phyloP scores from a whole-genome alignment of 2,113 vertebrate species.

The Atrichornis clamosus region DNA sequence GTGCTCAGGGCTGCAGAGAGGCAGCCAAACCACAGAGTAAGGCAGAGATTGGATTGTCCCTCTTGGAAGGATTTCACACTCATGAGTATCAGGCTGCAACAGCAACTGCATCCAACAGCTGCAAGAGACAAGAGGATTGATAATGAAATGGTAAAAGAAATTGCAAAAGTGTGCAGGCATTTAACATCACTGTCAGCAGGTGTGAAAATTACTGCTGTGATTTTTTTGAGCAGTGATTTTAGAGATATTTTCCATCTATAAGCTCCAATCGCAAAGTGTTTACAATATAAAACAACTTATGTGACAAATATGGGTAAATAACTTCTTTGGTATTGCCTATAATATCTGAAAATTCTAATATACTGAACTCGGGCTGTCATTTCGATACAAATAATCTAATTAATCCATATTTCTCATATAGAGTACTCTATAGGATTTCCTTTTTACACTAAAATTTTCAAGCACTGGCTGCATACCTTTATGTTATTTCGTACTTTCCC shows the following conservation, averaged over 20 bases:
- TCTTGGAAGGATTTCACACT: background rate
- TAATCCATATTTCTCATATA: background rate
- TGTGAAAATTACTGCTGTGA: fast-evolving
- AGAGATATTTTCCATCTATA: background rate
- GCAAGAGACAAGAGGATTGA: background rate
- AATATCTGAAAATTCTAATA: background rate
- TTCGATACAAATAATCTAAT: background rate
- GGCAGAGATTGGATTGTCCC: background rate
- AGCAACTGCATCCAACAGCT: background rate
- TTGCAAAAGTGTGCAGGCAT: background rate
- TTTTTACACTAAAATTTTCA: background rate
- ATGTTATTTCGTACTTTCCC: background rate
- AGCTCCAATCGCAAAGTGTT: background rate
- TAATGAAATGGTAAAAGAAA: background rate
- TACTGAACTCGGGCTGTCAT: background rate
- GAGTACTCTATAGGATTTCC: fast-evolving
- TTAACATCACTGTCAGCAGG: background rate
- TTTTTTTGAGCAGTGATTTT: background rate
- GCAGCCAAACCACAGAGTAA: background rate
- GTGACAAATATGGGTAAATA: background rate
- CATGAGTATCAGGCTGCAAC: fast-evolving
- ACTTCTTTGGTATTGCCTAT: background rate
- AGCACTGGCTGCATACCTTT: background rate
- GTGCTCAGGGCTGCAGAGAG: background rate
- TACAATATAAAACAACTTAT: background rate